Percentiles rank a stretch among this genome's conserved stretches.
Evolutionary conservation across 53 echinoderm and acorn worm species (phyloP).

Genomic region (Arbacia lixula): DNA sequence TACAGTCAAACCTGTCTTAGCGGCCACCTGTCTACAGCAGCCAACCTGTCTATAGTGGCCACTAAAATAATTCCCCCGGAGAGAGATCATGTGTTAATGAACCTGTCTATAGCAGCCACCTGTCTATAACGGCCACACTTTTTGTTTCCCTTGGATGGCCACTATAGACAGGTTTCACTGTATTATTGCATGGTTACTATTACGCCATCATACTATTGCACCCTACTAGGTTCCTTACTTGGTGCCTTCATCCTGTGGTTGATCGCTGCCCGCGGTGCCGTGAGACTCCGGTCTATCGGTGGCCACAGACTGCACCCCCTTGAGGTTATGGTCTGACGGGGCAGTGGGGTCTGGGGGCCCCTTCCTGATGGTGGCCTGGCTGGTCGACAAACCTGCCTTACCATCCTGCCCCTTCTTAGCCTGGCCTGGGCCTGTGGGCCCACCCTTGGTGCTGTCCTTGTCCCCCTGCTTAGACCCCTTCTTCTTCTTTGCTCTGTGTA

Average conservation of each 20-base stretch:
- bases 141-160: no score
- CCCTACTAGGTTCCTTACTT: no score
- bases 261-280: slow-evolving; percentile 96
- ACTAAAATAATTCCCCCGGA: no score
- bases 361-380: slow-evolving; percentile 81
- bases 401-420: slow-evolving; percentile 91
- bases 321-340: slow-evolving; percentile 90
- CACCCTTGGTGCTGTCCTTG: slow-evolving; percentile 83
- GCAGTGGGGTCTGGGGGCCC: slow-evolving; percentile 65
- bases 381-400: slow-evolving; percentile 71
- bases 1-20: no score
- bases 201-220: no score
- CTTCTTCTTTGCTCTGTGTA: slow-evolving; percentile 85
- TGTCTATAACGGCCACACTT: no score
- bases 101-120: no score
- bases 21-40: no score
- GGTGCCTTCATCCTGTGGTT: slow-evolving; percentile 81
- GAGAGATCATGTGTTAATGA: no score
- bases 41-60: no score
- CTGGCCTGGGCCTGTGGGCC: slow-evolving; percentile 45
- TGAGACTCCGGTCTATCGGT: slow-evolving; percentile 96
- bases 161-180: no score
- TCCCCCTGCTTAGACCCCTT: slow-evolving; percentile 80
- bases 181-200: no score
- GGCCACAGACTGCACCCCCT: slow-evolving; percentile 75